Percentiles rank a stretch among this genome's conserved stretches.
phyloP scores from a whole-genome alignment of 2,797 vertebrate species.

The Melopsittacus undulatus region DNA sequence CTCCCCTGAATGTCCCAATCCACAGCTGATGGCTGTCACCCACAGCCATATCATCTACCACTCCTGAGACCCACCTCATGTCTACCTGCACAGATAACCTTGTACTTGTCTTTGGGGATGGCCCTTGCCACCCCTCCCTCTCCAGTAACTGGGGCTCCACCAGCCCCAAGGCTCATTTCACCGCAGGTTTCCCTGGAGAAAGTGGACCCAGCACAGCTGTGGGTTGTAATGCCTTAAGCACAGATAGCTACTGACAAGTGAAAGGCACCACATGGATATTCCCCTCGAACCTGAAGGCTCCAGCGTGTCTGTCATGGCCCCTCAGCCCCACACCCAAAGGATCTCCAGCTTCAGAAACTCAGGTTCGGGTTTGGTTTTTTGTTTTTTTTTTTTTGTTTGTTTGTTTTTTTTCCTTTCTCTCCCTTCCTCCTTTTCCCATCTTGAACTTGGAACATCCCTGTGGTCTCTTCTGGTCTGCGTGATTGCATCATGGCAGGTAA shows the following conservation, averaged over 20 bases:
- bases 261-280: not conserved
- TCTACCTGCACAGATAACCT: not conserved
- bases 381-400: too few relatives aligned
- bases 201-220: not conserved
- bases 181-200: not conserved
- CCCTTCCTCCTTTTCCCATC: not conserved
- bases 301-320: not conserved
- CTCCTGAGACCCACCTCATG: accelerated
- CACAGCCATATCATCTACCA: too few relatives aligned
- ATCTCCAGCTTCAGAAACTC: not conserved
- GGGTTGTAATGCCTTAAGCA: not conserved
- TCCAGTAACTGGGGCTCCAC: not conserved
- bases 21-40: not conserved
- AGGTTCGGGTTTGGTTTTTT: not conserved
- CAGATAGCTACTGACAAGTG: not conserved
- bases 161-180: not conserved
- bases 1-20: not conserved
- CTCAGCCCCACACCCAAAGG: not conserved
- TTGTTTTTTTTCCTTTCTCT: not conserved
- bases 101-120: accelerated
- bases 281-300: not conserved
- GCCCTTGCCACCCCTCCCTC: not conserved
- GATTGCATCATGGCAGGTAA: slow-evolving; percentile 43
- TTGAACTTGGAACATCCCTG: slow-evolving; percentile 24
- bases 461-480: not conserved